phyloP scores from a whole-genome alignment of 2,888 invertebrate species.

The Ophraella communa region DNA sequence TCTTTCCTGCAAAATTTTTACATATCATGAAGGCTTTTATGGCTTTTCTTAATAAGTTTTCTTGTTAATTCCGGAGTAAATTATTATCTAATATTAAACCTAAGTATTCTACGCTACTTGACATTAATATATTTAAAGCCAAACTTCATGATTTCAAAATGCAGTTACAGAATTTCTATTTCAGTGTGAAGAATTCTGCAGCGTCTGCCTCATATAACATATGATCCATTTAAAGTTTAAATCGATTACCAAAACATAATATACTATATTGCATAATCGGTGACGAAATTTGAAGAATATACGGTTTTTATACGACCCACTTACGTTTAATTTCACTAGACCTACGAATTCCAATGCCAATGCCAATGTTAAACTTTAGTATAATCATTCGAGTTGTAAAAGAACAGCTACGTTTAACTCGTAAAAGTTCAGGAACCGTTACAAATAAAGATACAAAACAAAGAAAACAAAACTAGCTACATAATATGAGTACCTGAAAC shows the following conservation, averaged over 20 bases:
- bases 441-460: neutral
- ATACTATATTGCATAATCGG: neutral
- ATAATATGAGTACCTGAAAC: neutral
- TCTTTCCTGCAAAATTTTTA: too few relatives aligned
- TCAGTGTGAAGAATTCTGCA: too few relatives aligned
- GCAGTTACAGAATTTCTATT: too few relatives aligned
- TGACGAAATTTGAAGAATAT: neutral
- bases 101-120: too few relatives aligned
- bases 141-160: too few relatives aligned
- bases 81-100: too few relatives aligned
- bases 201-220: too few relatives aligned
- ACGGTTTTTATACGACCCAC: neutral
- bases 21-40: too few relatives aligned
- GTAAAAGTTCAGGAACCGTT: neutral
- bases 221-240: too few relatives aligned
- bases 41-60: too few relatives aligned
- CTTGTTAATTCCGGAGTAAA: too few relatives aligned
- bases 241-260: neutral
- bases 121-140: too few relatives aligned
- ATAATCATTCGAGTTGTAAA: neutral
- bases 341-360: constrained; percentile 1
- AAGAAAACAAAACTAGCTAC: neutral
- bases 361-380: neutral
- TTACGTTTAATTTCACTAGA: neutral
- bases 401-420: neutral